These are phyloP conservation scores for Drosophila hydei DNA, from an alignment of 1,140 invertebrate species.

Conservation along the genomic window DNA sequence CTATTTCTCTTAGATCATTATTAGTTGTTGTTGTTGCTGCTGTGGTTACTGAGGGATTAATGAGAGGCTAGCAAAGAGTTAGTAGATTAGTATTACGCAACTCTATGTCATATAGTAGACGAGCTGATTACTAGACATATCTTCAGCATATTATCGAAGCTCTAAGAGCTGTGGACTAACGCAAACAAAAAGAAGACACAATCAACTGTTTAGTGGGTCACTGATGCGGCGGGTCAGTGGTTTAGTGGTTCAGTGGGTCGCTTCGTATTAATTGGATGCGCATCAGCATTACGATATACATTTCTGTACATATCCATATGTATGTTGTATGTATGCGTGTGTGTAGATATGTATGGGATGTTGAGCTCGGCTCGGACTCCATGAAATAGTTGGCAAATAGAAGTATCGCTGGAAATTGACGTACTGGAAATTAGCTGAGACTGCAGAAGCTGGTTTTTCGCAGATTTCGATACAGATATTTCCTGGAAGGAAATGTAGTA, in stretches of 20 bases:
- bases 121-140: no score
- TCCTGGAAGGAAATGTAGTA: no score
- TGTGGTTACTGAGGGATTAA: neutral
- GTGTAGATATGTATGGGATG: no score
- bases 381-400: no score
- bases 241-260: neutral
- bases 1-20: constrained; percentile 7
- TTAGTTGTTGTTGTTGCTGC: no score
- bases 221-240: constrained; percentile 3
- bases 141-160: neutral
- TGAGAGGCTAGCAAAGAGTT: neutral
- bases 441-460: no score
- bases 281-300: constrained; percentile 1
- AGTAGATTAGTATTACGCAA: neutral
- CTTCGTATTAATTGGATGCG: neutral
- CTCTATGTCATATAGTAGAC: constrained; percentile 1
- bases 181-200: no score
- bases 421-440: no score
- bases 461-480: no score
- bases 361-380: no score
- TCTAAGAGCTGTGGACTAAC: neutral
- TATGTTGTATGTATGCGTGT: neutral
- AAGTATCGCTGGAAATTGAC: no score
- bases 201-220: neutral
- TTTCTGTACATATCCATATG: neutral